These are phyloP conservation scores for Imbricaverruca yamaguchii DNA, from an alignment of 2,888 invertebrate genomes.

Conservation along the genomic window DNA sequence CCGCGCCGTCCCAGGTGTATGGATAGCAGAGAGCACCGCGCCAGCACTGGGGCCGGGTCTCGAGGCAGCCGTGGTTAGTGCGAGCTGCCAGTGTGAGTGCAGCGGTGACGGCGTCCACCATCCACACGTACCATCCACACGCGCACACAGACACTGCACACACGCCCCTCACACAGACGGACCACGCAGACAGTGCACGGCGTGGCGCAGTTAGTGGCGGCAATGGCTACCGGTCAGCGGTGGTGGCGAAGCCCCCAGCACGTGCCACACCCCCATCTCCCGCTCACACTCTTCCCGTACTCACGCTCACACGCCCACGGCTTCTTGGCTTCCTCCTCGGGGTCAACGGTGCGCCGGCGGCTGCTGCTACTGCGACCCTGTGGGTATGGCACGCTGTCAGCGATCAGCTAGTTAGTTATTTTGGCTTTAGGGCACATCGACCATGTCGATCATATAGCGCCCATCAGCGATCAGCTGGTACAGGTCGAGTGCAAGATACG, in stretches of 20 bases:
- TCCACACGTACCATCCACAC: neutral
- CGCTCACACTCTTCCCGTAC: neutral
- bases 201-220: neutral
- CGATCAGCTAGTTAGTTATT: no score
- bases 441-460: no score
- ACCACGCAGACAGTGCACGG: neutral
- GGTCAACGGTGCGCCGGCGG: conserved; percentile 7
- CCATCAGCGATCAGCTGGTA: no score
- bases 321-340: conserved; percentile 10
- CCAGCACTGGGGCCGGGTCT: no score
- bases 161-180: neutral
- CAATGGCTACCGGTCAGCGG: neutral
- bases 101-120: neutral
- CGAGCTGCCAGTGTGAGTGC: neutral
- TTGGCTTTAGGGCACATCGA: no score
- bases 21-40: no score
- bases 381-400: conserved; percentile 15
- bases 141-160: neutral
- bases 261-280: no score
- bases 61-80: neutral
- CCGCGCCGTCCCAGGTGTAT: no score
- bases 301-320: conserved; percentile 16
- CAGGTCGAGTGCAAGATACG: no score
- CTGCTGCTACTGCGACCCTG: conserved; percentile 35
- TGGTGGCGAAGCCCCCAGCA: neutral